Evolutionary conservation across 2,797 vertebrate genomes (phyloP).

Genomic region (Alfaro cultratus): DNA sequence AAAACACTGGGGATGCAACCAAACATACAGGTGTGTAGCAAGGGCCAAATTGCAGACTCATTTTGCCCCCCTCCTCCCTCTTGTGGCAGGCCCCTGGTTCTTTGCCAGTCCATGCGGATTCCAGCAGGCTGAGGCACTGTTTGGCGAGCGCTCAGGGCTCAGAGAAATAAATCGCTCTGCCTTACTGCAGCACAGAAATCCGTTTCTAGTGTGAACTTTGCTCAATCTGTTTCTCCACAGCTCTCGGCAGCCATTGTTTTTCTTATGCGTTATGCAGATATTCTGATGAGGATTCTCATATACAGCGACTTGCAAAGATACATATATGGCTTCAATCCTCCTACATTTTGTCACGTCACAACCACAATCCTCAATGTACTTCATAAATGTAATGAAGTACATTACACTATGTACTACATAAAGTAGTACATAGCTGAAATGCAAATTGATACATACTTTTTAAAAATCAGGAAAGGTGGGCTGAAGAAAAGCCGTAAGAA

Average conservation of each 20-base stretch:
- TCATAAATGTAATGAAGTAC: no score
- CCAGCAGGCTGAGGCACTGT: conserved; percentile 67
- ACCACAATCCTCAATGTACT: background rate
- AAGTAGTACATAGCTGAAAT: background rate
- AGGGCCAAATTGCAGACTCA: conserved; percentile 48
- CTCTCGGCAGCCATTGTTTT: conserved; percentile 26
- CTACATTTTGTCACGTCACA: background rate
- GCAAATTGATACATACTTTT: background rate
- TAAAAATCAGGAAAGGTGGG: background rate
- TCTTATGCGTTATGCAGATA: conserved; percentile 7
- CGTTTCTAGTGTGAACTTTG: conserved; percentile 46
- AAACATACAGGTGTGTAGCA: conserved; percentile 46
- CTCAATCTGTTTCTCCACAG: conserved; percentile 43
- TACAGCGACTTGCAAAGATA: background rate
- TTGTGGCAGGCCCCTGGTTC: conserved; percentile 55
- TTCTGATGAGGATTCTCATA: background rate
- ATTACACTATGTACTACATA: no score
- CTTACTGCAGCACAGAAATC: conserved; percentile 51
- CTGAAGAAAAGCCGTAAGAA: background rate
- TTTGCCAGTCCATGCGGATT: conserved; percentile 75
- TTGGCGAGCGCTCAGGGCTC: conserved; percentile 63
- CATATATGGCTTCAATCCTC: background rate
- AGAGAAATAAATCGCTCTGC: conserved; percentile 64
- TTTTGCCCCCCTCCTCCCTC: conserved; percentile 5
- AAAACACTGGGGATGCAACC: conserved; percentile 21